Conservation (phyloP, 2,113 vertebrate species). For the Smithornis capensis region DNA sequence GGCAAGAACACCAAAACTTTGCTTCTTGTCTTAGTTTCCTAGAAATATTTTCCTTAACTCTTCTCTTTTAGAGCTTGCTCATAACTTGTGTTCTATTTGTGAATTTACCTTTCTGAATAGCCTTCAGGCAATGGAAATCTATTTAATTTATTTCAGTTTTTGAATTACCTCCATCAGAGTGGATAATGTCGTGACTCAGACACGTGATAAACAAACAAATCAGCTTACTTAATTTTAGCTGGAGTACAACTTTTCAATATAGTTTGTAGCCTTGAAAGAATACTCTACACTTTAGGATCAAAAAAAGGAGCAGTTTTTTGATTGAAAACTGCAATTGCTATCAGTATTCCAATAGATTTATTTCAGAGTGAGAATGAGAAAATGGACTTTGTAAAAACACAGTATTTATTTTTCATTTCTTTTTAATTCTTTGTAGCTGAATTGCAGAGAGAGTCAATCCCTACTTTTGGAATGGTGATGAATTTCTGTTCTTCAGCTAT, state of each 20-base stretch:
- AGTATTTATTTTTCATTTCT: constrained; percentile 48
- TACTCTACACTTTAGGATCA: not conserved
- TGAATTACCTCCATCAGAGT: not conserved
- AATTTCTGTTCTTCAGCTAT: not conserved
- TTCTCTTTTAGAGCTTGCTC: not conserved
- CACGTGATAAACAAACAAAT: not conserved
- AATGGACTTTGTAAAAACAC: not conserved
- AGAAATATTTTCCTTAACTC: not conserved
- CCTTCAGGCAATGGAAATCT: not conserved
- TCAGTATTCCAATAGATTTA: not conserved
- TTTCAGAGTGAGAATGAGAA: not conserved
- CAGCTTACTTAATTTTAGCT: not conserved
- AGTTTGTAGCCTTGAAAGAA: not conserved
- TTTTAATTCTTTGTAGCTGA: constrained; percentile 4
- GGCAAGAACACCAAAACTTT: not conserved
- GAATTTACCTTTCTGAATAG: not conserved
- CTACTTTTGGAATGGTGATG: not conserved
- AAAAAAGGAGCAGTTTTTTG: not conserved
- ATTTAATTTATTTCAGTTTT: not conserved
- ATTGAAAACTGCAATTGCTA: not conserved
- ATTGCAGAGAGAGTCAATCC: not conserved
- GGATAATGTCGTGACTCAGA: not conserved
- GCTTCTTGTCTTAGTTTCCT: not conserved
- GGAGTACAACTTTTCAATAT: not conserved
- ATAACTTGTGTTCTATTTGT: not conserved